Evolutionary conservation across 2,888 invertebrate genomes (phyloP).

Genomic region (Psylliodes chrysocephalus): DNA sequence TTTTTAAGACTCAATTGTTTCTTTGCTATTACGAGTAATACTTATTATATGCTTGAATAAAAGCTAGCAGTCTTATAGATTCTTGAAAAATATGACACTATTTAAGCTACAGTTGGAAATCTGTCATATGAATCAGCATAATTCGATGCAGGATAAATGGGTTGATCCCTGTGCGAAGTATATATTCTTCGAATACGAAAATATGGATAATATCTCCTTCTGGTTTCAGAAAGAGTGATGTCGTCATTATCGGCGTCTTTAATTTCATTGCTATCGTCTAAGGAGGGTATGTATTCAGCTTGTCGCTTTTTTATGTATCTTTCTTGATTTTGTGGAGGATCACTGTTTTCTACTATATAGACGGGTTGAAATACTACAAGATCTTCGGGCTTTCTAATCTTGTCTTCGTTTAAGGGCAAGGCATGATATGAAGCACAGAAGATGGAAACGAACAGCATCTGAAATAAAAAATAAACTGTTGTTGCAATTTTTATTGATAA

Average conservation of each 20-base stretch:
- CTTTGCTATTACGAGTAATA: too few relatives aligned
- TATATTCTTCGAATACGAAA: conserved; percentile 15
- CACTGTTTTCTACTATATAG: not conserved
- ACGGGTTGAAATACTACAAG: not conserved
- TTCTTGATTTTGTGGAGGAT: not conserved
- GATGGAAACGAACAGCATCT: not conserved
- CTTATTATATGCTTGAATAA: too few relatives aligned
- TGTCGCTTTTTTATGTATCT: not conserved
- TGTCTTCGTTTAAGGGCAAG: not conserved
- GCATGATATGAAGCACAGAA: not conserved
- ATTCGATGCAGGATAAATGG: conserved; percentile 9
- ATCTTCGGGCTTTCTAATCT: not conserved
- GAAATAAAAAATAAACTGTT: not conserved
- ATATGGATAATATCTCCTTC: conserved; percentile 15
- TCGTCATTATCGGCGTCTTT: not conserved
- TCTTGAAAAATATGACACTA: too few relatives aligned
- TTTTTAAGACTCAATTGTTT: too few relatives aligned
- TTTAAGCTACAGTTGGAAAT: conserved; percentile 24
- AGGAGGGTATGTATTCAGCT: not conserved
- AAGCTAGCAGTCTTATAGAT: too few relatives aligned
- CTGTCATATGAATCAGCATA: conserved; percentile 20
- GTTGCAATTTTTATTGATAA: not conserved
- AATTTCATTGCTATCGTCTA: not conserved
- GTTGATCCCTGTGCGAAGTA: not conserved
- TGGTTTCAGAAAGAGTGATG: not conserved